These are phyloP conservation scores for Agrilus biguttatus DNA, from an alignment of 2,888 invertebrate genomes.

Conservation along the genomic window DNA sequence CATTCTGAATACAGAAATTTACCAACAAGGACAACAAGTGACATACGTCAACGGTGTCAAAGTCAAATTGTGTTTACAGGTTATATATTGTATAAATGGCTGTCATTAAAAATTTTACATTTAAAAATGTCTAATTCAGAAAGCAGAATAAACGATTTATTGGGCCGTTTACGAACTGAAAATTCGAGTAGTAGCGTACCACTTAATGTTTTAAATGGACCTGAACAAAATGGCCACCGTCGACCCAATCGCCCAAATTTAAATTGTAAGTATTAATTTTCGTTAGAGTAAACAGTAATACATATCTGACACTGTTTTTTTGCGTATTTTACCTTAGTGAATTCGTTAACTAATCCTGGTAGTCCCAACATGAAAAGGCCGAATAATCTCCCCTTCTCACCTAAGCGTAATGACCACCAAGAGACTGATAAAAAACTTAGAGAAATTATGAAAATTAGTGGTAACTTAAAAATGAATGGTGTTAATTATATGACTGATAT, in stretches of 20 bases:
- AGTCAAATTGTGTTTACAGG: constrained; percentile 4
- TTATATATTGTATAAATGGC: constrained; percentile 7
- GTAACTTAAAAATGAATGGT: constrained; percentile 72
- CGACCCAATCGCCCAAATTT: constrained; percentile 9
- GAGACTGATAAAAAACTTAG: constrained; percentile 74
- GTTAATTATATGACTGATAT: constrained; percentile 66
- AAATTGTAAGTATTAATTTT: constrained; percentile 7
- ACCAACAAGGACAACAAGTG: too few relatives aligned
- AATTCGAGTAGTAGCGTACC: constrained; percentile 28
- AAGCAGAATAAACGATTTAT: constrained; percentile 69
- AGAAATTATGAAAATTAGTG: constrained; percentile 88
- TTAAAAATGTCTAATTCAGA: constrained; percentile 54
- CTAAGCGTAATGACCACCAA: constrained; percentile 34
- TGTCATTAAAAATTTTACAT: constrained; percentile 10
- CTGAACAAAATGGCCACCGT: constrained; percentile 24
- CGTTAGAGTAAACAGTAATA: not conserved
- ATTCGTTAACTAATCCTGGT: constrained; percentile 21
- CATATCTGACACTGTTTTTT: constrained; percentile 2
- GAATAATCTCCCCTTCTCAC: constrained; percentile 45
- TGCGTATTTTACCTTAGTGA: constrained; percentile 9
- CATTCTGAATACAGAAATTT: too few relatives aligned
- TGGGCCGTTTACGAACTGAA: constrained; percentile 60
- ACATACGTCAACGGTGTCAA: too few relatives aligned
- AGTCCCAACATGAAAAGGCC: constrained; percentile 38
- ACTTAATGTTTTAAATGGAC: constrained; percentile 24